Conservation (phyloP, 2,888 invertebrate genomes). For the Cancer borealis region DNA sequence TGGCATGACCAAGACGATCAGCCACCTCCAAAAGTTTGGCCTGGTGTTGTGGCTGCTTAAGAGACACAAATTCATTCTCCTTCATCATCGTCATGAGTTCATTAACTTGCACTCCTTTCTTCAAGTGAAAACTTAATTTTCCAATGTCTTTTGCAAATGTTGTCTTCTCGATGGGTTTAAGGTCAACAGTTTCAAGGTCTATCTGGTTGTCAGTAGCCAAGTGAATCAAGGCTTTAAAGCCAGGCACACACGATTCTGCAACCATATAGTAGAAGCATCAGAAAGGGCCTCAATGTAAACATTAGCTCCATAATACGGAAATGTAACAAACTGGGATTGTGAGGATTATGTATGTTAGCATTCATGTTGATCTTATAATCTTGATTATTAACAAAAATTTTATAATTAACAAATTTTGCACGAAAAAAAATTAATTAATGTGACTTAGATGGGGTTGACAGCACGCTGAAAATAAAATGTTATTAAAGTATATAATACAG, state of each 20-base stretch:
- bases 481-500: neutral
- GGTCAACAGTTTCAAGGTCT: slow-evolving; percentile 75
- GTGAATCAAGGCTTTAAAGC: slow-evolving; percentile 75
- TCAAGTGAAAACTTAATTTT: slow-evolving; percentile 73
- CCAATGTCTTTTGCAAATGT: slow-evolving; percentile 73
- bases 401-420: neutral
- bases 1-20: slow-evolving; percentile 70
- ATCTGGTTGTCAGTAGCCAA: slow-evolving; percentile 74
- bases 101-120: slow-evolving; percentile 76
- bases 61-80: slow-evolving; percentile 74
- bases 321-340: neutral
- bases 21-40: slow-evolving; percentile 74
- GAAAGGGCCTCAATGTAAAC: neutral
- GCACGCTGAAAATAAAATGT: slow-evolving; percentile 14
- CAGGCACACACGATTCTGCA: slow-evolving; percentile 77
- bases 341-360: neutral
- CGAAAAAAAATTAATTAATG: neutral
- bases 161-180: slow-evolving; percentile 65
- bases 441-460: neutral
- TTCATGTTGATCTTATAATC: neutral
- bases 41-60: slow-evolving; percentile 70
- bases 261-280: slow-evolving; percentile 60
- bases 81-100: slow-evolving; percentile 77
- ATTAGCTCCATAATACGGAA: neutral
- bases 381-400: neutral